phyloP scores from a whole-genome alignment of 92 coral and sea anemone species.

The Palythoa heliodiscus region DNA sequence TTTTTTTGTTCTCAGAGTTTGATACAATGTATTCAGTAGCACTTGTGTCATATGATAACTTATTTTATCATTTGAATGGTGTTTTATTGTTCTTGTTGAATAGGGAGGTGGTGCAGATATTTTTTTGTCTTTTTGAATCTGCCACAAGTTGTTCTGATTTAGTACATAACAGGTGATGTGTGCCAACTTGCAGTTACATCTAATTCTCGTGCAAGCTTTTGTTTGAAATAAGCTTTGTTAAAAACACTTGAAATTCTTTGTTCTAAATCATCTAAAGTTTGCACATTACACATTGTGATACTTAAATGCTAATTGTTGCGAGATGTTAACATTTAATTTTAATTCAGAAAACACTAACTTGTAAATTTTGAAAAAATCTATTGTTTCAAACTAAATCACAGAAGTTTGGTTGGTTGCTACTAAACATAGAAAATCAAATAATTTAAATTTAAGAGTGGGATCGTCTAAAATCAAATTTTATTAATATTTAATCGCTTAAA shows the following conservation, averaged over 20 bases:
- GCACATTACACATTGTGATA: not conserved
- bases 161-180: not conserved
- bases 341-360: not conserved
- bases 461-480: conserved; percentile 19
- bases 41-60: not conserved
- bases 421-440: not conserved
- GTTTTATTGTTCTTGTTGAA: not conserved
- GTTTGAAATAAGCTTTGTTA: conserved; percentile 4
- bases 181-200: not conserved
- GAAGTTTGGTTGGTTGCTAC: not conserved
- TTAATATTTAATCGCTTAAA: conserved; percentile 67
- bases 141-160: conserved; percentile 17
- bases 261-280: not conserved
- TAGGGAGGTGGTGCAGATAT: not conserved
- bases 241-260: not conserved
- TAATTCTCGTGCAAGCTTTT: not conserved
- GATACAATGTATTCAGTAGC: not conserved
- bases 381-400: not conserved
- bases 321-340: not conserved
- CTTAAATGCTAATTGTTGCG: not conserved
- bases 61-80: not conserved
- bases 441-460: conserved; percentile 6
- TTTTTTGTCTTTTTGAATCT: not conserved
- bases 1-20: not conserved
- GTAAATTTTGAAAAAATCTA: not conserved